Conservation (phyloP, 2,113 vertebrate genomes). For the Chaetodon trifascialis region DNA sequence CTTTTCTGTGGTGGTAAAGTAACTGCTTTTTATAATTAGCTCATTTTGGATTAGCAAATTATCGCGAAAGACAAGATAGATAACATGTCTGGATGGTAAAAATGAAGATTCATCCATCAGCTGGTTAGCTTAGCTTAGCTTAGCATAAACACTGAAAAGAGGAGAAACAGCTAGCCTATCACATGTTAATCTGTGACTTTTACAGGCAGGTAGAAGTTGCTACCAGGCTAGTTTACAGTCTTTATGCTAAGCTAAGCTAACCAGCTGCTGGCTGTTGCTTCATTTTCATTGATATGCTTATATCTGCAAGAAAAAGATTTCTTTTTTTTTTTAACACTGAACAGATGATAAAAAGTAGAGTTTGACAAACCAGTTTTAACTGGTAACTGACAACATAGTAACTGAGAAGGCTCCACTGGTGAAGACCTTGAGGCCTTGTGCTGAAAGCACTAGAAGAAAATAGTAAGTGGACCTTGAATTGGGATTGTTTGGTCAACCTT, state of each 20-base stretch:
- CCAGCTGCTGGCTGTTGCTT: neutral
- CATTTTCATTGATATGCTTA: neutral
- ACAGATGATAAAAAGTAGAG: neutral
- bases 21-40: too few species aligned
- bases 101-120: neutral
- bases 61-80: neutral
- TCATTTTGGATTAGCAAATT: too few species aligned
- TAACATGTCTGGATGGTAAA: neutral
- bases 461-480: neutral
- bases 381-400: too few species aligned
- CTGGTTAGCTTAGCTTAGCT: neutral
- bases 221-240: too few species aligned
- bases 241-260: conserved; percentile 7
- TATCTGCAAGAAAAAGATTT: neutral
- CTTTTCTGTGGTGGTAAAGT: too few species aligned
- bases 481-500: neutral
- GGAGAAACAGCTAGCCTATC: neutral
- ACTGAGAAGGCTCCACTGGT: neutral
- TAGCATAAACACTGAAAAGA: neutral
- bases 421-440: neutral
- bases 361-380: neutral
- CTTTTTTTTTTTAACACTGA: neutral
- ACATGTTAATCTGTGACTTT: neutral
- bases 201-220: neutral
- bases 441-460: neutral